A percentile compares a stretch with the other conserved stretches of the same genome.
These are phyloP conservation scores for Eupithecia centaureata DNA, from an alignment of 2,888 invertebrate species.

Conservation along the genomic window DNA sequence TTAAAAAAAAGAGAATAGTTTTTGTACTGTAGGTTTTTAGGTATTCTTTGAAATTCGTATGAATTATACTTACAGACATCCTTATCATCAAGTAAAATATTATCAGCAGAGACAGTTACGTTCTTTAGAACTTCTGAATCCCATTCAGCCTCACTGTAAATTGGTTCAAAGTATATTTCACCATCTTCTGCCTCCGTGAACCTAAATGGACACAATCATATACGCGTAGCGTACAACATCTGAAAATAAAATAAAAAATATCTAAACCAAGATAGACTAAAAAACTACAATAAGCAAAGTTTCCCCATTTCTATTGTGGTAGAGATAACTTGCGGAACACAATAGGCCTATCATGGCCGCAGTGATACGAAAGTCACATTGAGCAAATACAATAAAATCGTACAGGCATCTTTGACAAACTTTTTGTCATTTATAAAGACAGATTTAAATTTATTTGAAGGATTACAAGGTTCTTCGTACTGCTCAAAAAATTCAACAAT, in stretches of 20 bases:
- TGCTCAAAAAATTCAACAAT: too few species aligned
- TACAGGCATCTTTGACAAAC: too few species aligned
- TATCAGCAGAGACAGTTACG: constrained; percentile 24
- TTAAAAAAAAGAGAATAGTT: too few species aligned
- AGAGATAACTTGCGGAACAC: too few species aligned
- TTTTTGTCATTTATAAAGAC: neutral
- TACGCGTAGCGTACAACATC: constrained; percentile 20
- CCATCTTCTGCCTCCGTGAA: constrained; percentile 23
- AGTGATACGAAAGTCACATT: too few species aligned
- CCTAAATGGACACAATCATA: constrained; percentile 27
- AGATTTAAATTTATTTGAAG: neutral
- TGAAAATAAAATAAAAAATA: constrained; percentile 23
- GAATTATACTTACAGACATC: constrained; percentile 37
- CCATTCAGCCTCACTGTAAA: constrained; percentile 27
- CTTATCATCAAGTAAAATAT: constrained; percentile 13
- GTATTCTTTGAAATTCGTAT: too few species aligned
- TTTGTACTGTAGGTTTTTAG: too few species aligned
- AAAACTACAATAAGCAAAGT: too few species aligned
- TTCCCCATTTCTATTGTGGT: too few species aligned
- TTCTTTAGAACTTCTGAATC: constrained; percentile 18
- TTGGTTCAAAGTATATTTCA: constrained; percentile 26
- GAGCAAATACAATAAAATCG: too few species aligned
- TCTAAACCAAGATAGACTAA: neutral
- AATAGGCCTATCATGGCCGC: too few species aligned
- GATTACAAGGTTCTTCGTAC: neutral